Percentiles rank a stretch among this genome's conserved stretches.
Evolutionary conservation across 2,888 invertebrate species (phyloP).

Genomic region (Eudemis profundana): DNA sequence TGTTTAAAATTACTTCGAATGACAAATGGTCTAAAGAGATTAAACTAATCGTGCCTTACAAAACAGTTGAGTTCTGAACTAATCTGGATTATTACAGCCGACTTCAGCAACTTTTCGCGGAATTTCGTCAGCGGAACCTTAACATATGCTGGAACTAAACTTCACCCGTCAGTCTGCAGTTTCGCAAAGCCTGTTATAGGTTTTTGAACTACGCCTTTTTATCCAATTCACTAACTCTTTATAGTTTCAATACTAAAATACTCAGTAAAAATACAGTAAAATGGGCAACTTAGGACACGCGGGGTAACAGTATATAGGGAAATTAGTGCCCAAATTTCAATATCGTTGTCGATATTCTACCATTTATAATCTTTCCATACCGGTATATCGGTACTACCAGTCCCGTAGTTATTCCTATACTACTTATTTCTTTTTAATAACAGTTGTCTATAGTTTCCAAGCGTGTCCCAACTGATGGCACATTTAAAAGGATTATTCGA

Average conservation of each 20-base stretch:
- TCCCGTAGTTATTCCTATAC: too few species aligned
- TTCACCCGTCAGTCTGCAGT: constrained; percentile 2
- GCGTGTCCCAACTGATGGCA: too few species aligned
- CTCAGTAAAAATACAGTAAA: background rate
- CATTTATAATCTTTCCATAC: too few species aligned
- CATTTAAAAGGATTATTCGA: too few species aligned
- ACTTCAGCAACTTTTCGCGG: constrained; percentile 39
- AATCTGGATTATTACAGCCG: constrained; percentile 37
- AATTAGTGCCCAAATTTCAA: too few species aligned
- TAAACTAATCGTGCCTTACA: constrained; percentile 39
- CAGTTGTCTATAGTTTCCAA: too few species aligned
- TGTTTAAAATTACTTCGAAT: constrained; percentile 23
- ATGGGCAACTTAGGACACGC: too few species aligned
- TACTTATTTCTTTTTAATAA: too few species aligned
- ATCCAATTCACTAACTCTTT: background rate
- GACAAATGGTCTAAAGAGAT: constrained; percentile 30
- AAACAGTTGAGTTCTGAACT: constrained; percentile 32
- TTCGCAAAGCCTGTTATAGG: constrained; percentile 6
- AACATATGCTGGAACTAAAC: constrained; percentile 27
- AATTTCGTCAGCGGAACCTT: constrained; percentile 31
- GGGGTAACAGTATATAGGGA: too few species aligned
- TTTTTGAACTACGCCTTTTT: constrained; percentile 1
- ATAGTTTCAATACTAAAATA: background rate
- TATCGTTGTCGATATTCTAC: too few species aligned
- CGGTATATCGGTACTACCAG: too few species aligned